Evolutionary conservation across 2,113 vertebrate genomes (phyloP), one percentile per base, ranked within the genome.

Genomic region (Martes martes): DNA sequence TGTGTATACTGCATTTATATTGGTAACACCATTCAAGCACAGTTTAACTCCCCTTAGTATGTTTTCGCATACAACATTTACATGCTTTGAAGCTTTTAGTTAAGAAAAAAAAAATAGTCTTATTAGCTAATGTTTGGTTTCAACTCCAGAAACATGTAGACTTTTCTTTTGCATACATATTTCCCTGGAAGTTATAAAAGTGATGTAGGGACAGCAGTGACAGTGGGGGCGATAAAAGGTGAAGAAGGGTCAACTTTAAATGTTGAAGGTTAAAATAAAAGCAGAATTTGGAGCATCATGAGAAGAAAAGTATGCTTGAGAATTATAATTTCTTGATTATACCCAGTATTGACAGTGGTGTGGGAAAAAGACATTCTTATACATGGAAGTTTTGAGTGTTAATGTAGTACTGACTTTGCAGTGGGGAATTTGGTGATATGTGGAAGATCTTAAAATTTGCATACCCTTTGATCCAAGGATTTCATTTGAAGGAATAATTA

Each of bases 141-240:
- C 23, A 93, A 31, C 19, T 97, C 52, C 45, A 87, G 33, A 80
- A 91, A 82, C 13, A 55, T 67, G 85, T 55, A 81, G 21, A 36
- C 13, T 90, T 91, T 84, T 63, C 59, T 78, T 83, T 14, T 96
- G 11, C 9, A 57, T 80, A 42, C 14, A 57, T 95, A 16, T 92
- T 91, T 95, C 18, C 24, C 24, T 45, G 15, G 23, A 94, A 91
- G n/a, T 50, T 79, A 50, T 88, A 71, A 93, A 95, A 93, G n/a
- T 94, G 67, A 74, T 87, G 5, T 36, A 45, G 74, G 50, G 23
- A 92, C 36, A 91, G 9, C 7, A 61, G 39, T 87, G 63, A 61
- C 10, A 2, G 1, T n/a, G 36, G 18, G 55, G 45, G 84, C 2
- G 45, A 47, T 11, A 71, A 65, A 65, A 65, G 42, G 9, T 91